phyloP scores from a whole-genome alignment of 2,113 vertebrate species.

The Caranx melampygus region DNA sequence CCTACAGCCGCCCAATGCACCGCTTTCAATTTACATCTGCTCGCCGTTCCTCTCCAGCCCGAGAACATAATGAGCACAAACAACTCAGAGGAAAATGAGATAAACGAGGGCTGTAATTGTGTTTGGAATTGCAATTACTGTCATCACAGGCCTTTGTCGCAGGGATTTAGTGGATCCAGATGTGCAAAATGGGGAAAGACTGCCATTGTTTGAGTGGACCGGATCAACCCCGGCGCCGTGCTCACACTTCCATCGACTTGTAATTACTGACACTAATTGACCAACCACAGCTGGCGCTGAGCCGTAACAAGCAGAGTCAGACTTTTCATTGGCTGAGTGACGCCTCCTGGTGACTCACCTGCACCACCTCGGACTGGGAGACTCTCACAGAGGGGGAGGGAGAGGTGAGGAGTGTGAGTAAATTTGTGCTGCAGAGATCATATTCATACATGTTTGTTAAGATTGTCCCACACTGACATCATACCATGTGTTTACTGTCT shows the following conservation, averaged over 20 bases:
- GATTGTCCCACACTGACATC: no score
- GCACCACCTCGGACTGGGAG: background rate
- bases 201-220: conserved; percentile 59
- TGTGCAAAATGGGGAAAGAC: conserved; percentile 59
- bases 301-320: conserved; percentile 30
- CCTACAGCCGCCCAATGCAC: conserved; percentile 31
- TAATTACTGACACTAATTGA: conserved; percentile 65
- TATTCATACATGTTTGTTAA: no score
- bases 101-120: conserved; percentile 73
- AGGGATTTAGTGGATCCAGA: conserved; percentile 63
- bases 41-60: conserved; percentile 52
- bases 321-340: background rate
- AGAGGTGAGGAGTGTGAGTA: no score
- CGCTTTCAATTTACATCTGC: conserved; percentile 67
- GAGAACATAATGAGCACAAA: conserved; percentile 66
- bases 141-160: conserved; percentile 65
- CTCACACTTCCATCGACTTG: conserved; percentile 36
- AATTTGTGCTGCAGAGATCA: no score
- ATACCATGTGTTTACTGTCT: no score
- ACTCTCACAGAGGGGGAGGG: no score
- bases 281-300: conserved; percentile 25
- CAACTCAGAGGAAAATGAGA: conserved; percentile 69
- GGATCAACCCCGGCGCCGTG: conserved; percentile 28
- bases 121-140: conserved; percentile 74
- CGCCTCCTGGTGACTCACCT: background rate